phyloP scores from a whole-genome alignment of 2,797 vertebrate genomes.

The Rhodeus uyekii region DNA sequence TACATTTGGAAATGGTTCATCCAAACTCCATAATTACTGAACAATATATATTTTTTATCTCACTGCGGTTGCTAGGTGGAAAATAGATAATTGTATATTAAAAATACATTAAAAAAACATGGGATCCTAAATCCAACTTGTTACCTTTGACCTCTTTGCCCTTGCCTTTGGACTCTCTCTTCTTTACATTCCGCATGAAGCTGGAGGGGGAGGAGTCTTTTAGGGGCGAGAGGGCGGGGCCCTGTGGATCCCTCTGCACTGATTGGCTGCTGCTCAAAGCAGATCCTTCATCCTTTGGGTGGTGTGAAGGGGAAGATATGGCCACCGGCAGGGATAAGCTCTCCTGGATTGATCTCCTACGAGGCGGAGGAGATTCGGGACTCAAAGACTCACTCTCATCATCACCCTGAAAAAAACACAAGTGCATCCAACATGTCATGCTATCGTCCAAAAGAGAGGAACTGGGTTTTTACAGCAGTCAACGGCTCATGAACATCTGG shows the following conservation, averaged over 20 bases:
- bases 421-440: conserved; percentile 20
- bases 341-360: conserved; percentile 77
- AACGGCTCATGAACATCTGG: not conserved
- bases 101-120: no score
- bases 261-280: conserved; percentile 71
- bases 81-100: not conserved
- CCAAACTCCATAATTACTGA: no score
- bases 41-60: not conserved
- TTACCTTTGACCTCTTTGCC: conserved; percentile 84
- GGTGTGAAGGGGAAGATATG: conserved; percentile 66
- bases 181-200: conserved; percentile 79
- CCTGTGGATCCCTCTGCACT: conserved; percentile 72
- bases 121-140: not conserved
- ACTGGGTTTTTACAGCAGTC: not conserved
- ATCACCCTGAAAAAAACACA: conserved; percentile 69
- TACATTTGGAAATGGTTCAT: no score
- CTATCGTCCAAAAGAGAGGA: not conserved
- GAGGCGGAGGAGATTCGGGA: conserved; percentile 64
- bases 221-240: conserved; percentile 68
- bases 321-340: conserved; percentile 74
- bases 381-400: conserved; percentile 69
- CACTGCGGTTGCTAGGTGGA: not conserved
- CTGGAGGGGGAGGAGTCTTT: conserved; percentile 75
- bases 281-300: conserved; percentile 66
- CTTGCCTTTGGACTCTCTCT: conserved; percentile 85